These are phyloP conservation scores for Caenorhabditis sp. DNA, from an alignment of 2,888 invertebrate species.

Conservation along the genomic window DNA sequence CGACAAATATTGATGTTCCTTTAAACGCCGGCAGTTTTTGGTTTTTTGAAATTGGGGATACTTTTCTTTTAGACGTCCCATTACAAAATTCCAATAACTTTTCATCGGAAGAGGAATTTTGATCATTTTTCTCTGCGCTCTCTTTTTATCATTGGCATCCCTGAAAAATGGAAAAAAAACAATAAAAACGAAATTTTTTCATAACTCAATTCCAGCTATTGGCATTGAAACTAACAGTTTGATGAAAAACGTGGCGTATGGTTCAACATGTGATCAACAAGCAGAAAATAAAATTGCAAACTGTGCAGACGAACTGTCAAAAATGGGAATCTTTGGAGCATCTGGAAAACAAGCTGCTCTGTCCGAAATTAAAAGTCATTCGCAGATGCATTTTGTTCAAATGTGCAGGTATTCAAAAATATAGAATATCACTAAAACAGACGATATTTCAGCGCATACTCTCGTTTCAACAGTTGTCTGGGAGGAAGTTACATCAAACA, in stretches of 20 bases:
- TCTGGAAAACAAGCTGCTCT: conserved; percentile 33
- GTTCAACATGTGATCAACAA: conserved; percentile 33
- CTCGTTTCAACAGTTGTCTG: conserved; percentile 53
- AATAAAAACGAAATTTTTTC: not conserved
- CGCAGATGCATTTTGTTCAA: conserved; percentile 45
- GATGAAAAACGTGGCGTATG: conserved; percentile 28
- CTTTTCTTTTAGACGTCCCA: too few species aligned
- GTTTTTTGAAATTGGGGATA: too few species aligned
- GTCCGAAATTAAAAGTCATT: conserved; percentile 47
- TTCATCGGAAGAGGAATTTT: too few species aligned
- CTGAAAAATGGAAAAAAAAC: too few species aligned
- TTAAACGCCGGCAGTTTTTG: too few species aligned
- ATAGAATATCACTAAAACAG: too few species aligned
- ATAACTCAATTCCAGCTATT: not conserved
- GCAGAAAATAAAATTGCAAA: conserved; percentile 45
- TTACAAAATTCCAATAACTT: too few species aligned
- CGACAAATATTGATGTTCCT: too few species aligned
- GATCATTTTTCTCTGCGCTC: too few species aligned
- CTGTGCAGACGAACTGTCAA: conserved; percentile 40
- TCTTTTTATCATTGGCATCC: too few species aligned
- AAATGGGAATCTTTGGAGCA: conserved; percentile 46
- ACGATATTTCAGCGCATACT: conserved; percentile 50
- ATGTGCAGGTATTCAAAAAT: conserved; percentile 48
- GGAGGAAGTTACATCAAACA: conserved; percentile 51
- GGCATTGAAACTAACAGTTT: conserved; percentile 30